A percentile compares a stretch with the other conserved stretches of the same genome.
phyloP scores from a whole-genome alignment of 2,113 vertebrate genomes.

The Eurypyga helias region DNA sequence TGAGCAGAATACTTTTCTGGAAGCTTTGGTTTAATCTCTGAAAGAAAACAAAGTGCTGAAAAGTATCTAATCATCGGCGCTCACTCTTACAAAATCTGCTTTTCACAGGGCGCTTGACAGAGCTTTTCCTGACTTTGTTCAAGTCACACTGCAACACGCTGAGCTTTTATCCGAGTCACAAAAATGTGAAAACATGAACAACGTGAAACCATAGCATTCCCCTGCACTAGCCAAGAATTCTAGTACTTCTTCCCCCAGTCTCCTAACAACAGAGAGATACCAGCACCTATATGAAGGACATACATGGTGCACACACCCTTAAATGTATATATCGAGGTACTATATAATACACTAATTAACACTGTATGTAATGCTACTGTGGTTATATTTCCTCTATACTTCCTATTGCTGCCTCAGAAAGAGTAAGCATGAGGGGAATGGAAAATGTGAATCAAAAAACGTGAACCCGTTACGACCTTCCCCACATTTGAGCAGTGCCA shows the following conservation, averaged over 20 bases:
- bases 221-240: conserved; percentile 3
- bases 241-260: background rate
- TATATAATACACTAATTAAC: background rate
- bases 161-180: conserved; percentile 43
- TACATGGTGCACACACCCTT: background rate
- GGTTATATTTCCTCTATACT: background rate
- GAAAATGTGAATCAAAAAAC: background rate
- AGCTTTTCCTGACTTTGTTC: conserved; percentile 1
- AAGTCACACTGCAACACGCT: background rate
- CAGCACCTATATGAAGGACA: background rate
- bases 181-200: conserved; percentile 27
- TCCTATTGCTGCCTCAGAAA: background rate
- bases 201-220: background rate
- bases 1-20: conserved; percentile 60
- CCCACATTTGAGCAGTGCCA: background rate
- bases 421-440: background rate
- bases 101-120: background rate
- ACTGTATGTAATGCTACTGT: background rate
- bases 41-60: conserved; percentile 14
- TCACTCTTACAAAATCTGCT: background rate
- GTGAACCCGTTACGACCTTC: background rate
- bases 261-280: background rate
- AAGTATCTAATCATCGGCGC: background rate
- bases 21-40: conserved; percentile 65
- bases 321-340: accelerated